These are phyloP conservation scores for Hippocampus barbouri DNA, from an alignment of 2,113 vertebrate species.

Conservation along the genomic window DNA sequence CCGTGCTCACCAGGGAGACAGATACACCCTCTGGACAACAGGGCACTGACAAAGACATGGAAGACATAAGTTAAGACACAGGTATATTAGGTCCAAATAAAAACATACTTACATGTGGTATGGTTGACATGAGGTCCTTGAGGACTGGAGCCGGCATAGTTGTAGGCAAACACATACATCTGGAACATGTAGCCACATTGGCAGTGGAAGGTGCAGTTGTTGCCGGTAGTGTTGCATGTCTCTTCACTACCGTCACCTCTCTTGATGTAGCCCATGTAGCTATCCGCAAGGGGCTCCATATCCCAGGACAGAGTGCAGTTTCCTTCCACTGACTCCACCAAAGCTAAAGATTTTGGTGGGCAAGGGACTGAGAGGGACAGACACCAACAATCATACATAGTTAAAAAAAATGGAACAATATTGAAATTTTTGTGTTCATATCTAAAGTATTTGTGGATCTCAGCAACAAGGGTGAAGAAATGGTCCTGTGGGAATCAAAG, in stretches of 20 bases:
- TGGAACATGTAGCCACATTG: slow-evolving; percentile 86
- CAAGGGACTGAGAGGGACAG: slow-evolving; percentile 77
- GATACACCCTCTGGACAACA: slow-evolving; percentile 80
- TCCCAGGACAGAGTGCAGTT: slow-evolving; percentile 81
- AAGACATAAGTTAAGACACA: background rate
- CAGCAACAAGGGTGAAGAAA: background rate
- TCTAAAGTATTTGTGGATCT: background rate
- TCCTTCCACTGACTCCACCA: slow-evolving; percentile 70
- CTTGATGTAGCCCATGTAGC: slow-evolving; percentile 82
- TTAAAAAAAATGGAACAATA: background rate
- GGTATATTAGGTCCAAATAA: background rate
- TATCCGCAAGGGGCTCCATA: slow-evolving; percentile 60
- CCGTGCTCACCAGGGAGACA: slow-evolving; percentile 68
- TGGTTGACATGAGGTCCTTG: slow-evolving; percentile 77
- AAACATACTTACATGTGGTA: slow-evolving; percentile 77
- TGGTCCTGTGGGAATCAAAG: background rate
- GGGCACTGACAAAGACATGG: slow-evolving; percentile 70
- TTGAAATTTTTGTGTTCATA: background rate
- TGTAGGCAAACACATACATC: slow-evolving; percentile 82
- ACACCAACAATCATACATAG: background rate
- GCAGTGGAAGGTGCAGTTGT: slow-evolving; percentile 76
- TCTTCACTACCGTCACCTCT: slow-evolving; percentile 77
- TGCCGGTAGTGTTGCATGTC: slow-evolving; percentile 79
- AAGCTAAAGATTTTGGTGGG: slow-evolving; percentile 72
- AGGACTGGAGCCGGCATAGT: slow-evolving; percentile 81